These are phyloP conservation scores for Pyrgilauda ruficollis DNA, from an alignment of 2,113 vertebrate species.

Conservation along the genomic window DNA sequence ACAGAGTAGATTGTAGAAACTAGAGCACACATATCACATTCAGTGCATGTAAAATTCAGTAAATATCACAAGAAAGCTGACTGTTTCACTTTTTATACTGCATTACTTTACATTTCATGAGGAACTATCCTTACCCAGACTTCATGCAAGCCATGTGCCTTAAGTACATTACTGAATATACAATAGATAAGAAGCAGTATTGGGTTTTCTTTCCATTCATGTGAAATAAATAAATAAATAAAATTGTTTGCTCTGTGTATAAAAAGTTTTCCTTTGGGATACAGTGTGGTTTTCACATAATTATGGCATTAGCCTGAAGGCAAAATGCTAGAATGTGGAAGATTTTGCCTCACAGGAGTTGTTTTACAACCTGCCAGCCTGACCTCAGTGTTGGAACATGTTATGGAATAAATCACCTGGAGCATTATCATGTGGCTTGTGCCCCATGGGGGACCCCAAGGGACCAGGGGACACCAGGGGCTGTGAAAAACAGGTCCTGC, in stretches of 20 bases:
- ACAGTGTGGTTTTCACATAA: not conserved
- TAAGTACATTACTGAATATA: not conserved
- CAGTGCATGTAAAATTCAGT: not conserved
- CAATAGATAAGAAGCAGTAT: not conserved
- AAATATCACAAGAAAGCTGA: not conserved
- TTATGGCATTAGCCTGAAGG: not conserved
- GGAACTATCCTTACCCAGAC: not conserved
- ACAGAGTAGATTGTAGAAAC: not conserved
- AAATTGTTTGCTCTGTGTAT: not conserved
- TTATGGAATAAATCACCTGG: not conserved
- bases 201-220: not conserved
- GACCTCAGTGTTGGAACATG: not conserved
- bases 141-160: not conserved
- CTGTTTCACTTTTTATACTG: not conserved
- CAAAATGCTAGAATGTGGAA: not conserved
- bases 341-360: not conserved
- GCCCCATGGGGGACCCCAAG: not conserved
- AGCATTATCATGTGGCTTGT: accelerated
- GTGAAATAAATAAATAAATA: not conserved
- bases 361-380: not conserved
- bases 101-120: not conserved
- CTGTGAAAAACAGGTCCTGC: not conserved
- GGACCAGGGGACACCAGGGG: accelerated
- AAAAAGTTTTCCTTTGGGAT: not conserved
- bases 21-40: not conserved